Conservation (phyloP, 2,113 vertebrate species). For the Alouatta palliata region DNA sequence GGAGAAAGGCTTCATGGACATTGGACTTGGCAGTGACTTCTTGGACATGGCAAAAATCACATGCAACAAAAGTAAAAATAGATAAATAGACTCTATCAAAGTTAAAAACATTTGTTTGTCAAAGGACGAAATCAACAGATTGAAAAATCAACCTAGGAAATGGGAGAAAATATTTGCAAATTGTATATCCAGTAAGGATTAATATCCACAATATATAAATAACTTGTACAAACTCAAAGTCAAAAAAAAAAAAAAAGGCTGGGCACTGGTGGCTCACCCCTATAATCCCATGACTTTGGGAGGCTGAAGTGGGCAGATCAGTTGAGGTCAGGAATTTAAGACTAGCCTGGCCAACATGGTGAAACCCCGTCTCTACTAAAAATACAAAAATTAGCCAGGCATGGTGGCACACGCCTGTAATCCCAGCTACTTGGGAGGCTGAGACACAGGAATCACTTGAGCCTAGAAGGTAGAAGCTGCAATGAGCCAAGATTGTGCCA, state of each 20-base stretch:
- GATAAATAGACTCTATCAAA: neutral
- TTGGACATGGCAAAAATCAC: neutral
- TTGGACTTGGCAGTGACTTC: neutral
- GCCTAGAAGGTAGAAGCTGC: no score
- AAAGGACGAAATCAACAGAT: neutral
- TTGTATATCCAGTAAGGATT: neutral
- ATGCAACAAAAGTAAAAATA: neutral
- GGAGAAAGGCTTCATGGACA: neutral
- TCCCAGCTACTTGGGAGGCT: no score
- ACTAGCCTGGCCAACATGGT: no score
- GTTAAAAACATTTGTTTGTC: neutral
- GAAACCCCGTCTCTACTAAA: no score
- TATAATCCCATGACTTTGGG: no score
- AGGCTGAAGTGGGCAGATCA: no score
- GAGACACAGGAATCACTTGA: no score
- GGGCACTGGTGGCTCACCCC: no score
- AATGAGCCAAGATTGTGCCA: no score
- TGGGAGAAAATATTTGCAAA: neutral
- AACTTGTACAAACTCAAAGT: neutral
- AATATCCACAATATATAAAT: neutral
- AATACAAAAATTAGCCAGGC: no score
- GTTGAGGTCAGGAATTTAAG: no score
- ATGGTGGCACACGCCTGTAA: no score
- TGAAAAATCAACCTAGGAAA: neutral
- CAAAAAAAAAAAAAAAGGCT: neutral